Evolutionary conservation across 2,888 invertebrate genomes (phyloP).

Genomic region (Sabatieria punctata): DNA sequence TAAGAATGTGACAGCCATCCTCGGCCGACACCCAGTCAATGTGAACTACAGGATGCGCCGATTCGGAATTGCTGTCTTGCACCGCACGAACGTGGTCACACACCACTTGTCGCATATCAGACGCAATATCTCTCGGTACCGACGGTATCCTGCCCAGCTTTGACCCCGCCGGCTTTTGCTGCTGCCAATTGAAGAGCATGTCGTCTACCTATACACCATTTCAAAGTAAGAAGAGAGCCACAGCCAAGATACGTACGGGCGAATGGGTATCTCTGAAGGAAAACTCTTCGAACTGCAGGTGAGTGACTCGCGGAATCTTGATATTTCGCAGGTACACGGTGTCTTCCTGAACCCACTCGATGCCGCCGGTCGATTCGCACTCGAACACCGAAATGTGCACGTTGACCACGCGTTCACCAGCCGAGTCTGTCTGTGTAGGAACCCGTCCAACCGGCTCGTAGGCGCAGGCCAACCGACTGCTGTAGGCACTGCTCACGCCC

Average conservation of each 20-base stretch:
- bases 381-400: slow-evolving; percentile 76
- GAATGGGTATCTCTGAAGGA: slow-evolving; percentile 9
- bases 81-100: background rate
- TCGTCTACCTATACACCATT: too few relatives aligned
- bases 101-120: slow-evolving; percentile 2
- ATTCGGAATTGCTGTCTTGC: background rate
- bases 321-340: slow-evolving; percentile 84
- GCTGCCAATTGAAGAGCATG: background rate
- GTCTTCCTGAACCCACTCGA: slow-evolving; percentile 75
- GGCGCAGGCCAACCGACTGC: slow-evolving; percentile 88
- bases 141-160: background rate
- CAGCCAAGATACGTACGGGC: slow-evolving; percentile 5
- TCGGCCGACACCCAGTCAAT: slow-evolving; percentile 95
- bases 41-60: slow-evolving; percentile 12
- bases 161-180: too few relatives aligned
- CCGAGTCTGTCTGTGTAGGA: background rate
- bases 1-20: slow-evolving; percentile 91
- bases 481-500: slow-evolving; percentile 76
- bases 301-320: slow-evolving; percentile 41
- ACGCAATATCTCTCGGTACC: background rate
- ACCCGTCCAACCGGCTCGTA: slow-evolving; percentile 70
- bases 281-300: slow-evolving; percentile 3
- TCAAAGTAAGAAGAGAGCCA: background rate
- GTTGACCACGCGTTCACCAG: slow-evolving; percentile 2
- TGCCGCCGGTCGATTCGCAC: slow-evolving; percentile 87